Conservation (phyloP, 2,113 vertebrate genomes). For the Labrus mixtus region DNA sequence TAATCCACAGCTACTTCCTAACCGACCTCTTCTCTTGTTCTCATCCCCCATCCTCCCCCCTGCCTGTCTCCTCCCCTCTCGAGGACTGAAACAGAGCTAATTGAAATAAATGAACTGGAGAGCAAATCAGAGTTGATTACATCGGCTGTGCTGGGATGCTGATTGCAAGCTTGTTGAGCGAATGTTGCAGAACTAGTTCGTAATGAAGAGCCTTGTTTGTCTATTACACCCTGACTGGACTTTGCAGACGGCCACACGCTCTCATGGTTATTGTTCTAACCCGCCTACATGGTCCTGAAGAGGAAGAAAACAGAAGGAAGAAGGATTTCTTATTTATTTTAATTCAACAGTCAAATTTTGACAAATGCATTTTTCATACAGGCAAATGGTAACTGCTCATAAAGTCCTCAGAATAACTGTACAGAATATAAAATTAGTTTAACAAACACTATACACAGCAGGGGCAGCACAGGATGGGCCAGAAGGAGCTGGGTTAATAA, state of each 20-base stretch:
- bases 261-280: neutral
- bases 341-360: conserved; percentile 69
- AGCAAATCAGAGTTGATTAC: conserved; percentile 75
- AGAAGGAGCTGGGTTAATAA: conserved; percentile 31
- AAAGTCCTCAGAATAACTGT: conserved; percentile 79
- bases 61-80: conserved; percentile 50
- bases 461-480: conserved; percentile 44
- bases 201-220: conserved; percentile 68
- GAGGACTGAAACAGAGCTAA: conserved; percentile 76
- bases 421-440: conserved; percentile 82
- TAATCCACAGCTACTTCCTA: conserved; percentile 21
- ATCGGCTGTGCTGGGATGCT: conserved; percentile 64
- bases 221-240: conserved; percentile 55
- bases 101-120: conserved; percentile 82
- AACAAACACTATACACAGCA: conserved; percentile 77
- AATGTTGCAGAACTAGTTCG: conserved; percentile 48
- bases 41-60: conserved; percentile 15
- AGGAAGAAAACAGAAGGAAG: neutral
- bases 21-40: conserved; percentile 15
- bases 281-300: neutral
- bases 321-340: conserved; percentile 51
- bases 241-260: conserved; percentile 2
- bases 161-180: conserved; percentile 67
- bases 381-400: conserved; percentile 64
- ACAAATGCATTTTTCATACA: conserved; percentile 72